Evolutionary conservation across 2,888 invertebrate species (phyloP).

Genomic region (Ornithoptera priamus): DNA sequence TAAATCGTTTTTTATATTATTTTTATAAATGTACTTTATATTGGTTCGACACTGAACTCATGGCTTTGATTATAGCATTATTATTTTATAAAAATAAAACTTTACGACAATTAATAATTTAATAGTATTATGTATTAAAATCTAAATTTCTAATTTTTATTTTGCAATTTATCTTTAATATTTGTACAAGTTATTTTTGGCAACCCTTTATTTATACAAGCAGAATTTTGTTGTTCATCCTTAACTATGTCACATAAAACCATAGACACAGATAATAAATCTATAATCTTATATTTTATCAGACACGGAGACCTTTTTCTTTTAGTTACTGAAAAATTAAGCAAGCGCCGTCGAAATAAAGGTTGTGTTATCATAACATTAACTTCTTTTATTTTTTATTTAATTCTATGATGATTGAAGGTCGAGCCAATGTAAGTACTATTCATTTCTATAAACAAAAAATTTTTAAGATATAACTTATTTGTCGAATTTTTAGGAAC

Average conservation of each 20-base stretch:
- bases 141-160: not conserved
- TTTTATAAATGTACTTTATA: too few species aligned
- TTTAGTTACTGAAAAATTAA: not conserved
- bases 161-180: not conserved
- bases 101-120: too few species aligned
- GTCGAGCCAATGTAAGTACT: conserved; percentile 73
- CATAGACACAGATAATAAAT: not conserved
- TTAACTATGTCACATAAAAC: not conserved
- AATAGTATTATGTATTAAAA: too few species aligned
- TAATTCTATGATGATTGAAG: conserved; percentile 75
- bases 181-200: not conserved
- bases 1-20: too few species aligned
- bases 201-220: not conserved
- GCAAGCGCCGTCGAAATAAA: not conserved
- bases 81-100: too few species aligned
- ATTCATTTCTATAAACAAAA: not conserved
- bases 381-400: conserved; percentile 50
- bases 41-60: too few species aligned
- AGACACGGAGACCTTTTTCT: not conserved
- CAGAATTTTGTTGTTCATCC: not conserved
- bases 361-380: not conserved
- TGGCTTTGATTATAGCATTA: too few species aligned
- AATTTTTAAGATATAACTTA: not conserved
- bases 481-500: conserved; percentile 70
- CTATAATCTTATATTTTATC: not conserved